Base-by-base conservation (phyloP, 2,888 invertebrate species). In the Tenthredo distinguenda region DNA sequence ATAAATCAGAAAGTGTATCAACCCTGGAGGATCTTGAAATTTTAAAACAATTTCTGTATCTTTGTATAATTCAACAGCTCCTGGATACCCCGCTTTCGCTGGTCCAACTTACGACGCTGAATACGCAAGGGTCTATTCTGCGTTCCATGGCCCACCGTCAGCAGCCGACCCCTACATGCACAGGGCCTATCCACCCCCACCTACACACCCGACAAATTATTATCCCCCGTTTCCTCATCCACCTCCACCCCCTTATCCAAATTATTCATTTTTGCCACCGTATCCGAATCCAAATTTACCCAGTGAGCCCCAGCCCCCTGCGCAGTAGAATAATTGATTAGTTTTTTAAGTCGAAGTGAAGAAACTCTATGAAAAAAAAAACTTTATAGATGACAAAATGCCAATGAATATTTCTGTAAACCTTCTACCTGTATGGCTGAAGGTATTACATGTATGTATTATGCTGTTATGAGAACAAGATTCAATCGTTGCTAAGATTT, bases 211-310 rank as follows among this genome's bases (percentile, higher is more conserved):
- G 43, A 90, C 93, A 2, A 93, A 92, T 88, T 93, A 93, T 79
- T 93, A 94, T 84, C 91, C 94, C 4, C 92, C 93, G 0, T 94
- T 93, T 72, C 91, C 93, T 0, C 94, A 94, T 89, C 94, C 94
- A 50, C 93, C 95, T 10, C 93, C 92, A 31, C 93, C 94, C 62
- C 95, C 95, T 90, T 95, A 95, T 92, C 95, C 94, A 34, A 95
- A 94, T 74, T 95, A 95, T 91, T 94, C 94, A 18, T 94, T 94
- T 87, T 92, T 94, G 83, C 92, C 93, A 81, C 95, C 95, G 89
- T 95, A 95, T 91, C 94, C 94, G 10, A 93, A 93, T 87, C 93
- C 93, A n/a, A 92, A 92, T 86, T 91, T 93, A 88, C 91, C 93
- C 85, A 91, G 93, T 81, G 93, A 94, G 86, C 92, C 92, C 86